Evolutionary conservation across 2,113 vertebrate genomes (phyloP).

Genomic region (Columba livia): DNA sequence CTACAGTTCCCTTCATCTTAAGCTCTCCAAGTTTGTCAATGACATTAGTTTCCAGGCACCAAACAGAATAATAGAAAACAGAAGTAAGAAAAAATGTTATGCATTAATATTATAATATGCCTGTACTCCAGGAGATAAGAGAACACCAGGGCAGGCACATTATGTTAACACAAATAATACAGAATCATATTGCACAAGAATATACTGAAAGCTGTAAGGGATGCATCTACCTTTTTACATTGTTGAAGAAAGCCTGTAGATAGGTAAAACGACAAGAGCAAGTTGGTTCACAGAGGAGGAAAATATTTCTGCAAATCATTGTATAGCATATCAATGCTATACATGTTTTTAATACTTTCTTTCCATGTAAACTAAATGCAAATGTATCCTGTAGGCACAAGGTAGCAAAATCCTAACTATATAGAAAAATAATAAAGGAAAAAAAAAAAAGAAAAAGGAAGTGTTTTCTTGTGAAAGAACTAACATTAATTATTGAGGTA

Average conservation of each 20-base stretch:
- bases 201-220: neutral
- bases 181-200: neutral
- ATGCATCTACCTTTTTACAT: neutral
- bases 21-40: neutral
- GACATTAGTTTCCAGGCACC: neutral
- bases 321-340: neutral
- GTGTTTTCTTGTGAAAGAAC: conserved; percentile 61
- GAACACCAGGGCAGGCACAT: neutral
- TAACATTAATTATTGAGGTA: conserved; percentile 83
- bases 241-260: neutral
- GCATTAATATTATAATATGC: neutral
- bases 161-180: neutral
- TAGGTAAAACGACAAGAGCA: neutral
- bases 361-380: neutral
- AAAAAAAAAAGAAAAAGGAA: neutral
- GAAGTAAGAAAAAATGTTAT: too few species aligned
- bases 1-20: neutral
- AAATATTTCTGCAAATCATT: neutral
- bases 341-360: neutral
- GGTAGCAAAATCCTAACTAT: neutral
- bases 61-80: neutral
- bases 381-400: neutral
- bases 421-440: neutral
- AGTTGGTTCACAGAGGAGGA: neutral
- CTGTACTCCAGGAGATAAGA: neutral